These are phyloP conservation scores for Plodia interpunctella DNA, from an alignment of 1,140 invertebrate genomes.

Conservation along the genomic window DNA sequence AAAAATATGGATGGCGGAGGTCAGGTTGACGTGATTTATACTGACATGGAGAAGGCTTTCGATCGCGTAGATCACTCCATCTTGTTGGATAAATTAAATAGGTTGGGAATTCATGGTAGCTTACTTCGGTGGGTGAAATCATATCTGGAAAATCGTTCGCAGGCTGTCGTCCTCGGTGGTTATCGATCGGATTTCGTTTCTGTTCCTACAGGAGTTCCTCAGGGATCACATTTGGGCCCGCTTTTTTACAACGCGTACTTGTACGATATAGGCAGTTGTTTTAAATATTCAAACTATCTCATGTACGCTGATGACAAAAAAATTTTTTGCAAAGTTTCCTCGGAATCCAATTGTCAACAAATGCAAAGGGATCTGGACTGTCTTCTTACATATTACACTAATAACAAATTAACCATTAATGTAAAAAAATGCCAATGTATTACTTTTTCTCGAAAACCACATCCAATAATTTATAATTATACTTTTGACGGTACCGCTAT, in stretches of 20 bases:
- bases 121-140: conserved; percentile 22
- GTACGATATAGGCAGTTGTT: background rate
- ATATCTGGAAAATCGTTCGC: conserved; percentile 20
- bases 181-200: conserved; percentile 16
- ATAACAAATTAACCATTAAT: conserved; percentile 6
- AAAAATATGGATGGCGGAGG: conserved; percentile 9
- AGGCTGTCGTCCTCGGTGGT: conserved; percentile 19
- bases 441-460: background rate
- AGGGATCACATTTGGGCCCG: conserved; percentile 26
- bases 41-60: conserved; percentile 28
- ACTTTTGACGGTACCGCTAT: no score
- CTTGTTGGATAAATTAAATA: conserved; percentile 19
- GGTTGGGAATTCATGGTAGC: conserved; percentile 23
- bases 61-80: conserved; percentile 30
- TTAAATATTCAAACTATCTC: background rate
- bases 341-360: background rate
- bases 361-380: conserved; percentile 9
- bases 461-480: background rate
- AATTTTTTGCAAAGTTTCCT: background rate
- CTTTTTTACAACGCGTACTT: background rate
- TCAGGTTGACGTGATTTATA: conserved; percentile 23
- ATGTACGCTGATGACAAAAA: conserved; percentile 12
- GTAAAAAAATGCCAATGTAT: conserved; percentile 10
- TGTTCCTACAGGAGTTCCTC: conserved; percentile 31
- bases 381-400: background rate